Base-by-base conservation (phyloP, 1,140 invertebrate genomes). In the Orius insidiosus region DNA sequence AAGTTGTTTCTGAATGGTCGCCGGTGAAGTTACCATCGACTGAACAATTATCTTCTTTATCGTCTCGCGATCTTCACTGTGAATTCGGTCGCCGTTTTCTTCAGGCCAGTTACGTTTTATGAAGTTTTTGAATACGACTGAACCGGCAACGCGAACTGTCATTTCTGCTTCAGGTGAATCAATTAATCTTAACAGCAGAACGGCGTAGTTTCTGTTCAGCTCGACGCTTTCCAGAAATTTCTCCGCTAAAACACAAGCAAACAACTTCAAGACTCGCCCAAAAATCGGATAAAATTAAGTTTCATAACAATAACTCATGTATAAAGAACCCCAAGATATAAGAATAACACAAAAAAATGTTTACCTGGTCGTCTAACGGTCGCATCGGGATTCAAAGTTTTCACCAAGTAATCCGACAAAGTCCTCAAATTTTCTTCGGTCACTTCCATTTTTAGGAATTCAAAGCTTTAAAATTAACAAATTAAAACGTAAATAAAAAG, bases 61-160 rank as follows among this genome's bases (percentile, higher is more conserved):
- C 1, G 76, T 69, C 24, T 66, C 64, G 45, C 92, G 30, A 15
- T 96, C 90, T 49, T 75, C 68, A 37, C 61, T 61, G 59, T 88
- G 80, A 54, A 97, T 92, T 52, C 77, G 73, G 65, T 94, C 80
- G 6, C 65, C 63, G 5, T 68, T 65, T 7, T 90, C 86, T 65
- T 85, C 85, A 41, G 74, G 73, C 94, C 94, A 98, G 66, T 96
- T 93, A 45, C 87, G 69, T 63, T 95, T 96, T 5, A 96, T 76
- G 62, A 81, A 94, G 64, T 98, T 98, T 63, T 98, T 98, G 58
- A 98, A 94, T 10, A 84, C 80, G 54, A 98, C 80, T 36, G 90
- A 79, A 38, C 85, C 86, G 32, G 88, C 81, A 35, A 92, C 69
- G 56, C 88, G 69, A 39, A 95, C 82, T 5, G 80, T 83, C 50